Evolutionary conservation across 2,888 invertebrate genomes (phyloP), one percentile per base, ranked within the genome.

Genomic region (Microctonus brassicae): DNA sequence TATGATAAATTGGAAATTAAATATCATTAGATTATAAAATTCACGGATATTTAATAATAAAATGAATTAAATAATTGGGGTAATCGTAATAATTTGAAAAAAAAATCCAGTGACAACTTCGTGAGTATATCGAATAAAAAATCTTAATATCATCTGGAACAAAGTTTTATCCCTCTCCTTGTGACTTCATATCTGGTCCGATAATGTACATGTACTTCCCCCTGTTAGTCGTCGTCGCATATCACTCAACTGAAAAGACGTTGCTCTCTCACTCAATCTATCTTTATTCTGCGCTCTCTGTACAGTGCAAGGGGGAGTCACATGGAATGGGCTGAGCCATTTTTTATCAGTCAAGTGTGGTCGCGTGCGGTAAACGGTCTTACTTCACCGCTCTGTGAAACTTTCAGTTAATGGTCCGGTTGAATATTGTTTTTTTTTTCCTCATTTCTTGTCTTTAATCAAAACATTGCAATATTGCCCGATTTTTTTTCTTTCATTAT

Each of bases 341-440:
- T 72, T 77, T 75, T 85, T 84, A 86, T 86, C 85, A 87, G 86
- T 86, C 83, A 86, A 84, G 82, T 80, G 80, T 82, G 80, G 83
- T 79, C 82, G 80, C 80, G 80, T 80, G 83, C 76, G 77, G 77
- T 76, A 81, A 78, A 78, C 84, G 77, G 81, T 82, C 77, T 74
- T 71, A 17, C 7, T 57, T 55, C 52, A 52, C 33, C 24, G 52
- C 58, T 65, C 53, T 42, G 17, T 57, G 24, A 47, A 66, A 61
- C 39, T 70, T 70, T 33, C 61, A 42, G 57, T 74, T 55, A 34
- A 58, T 57, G 20, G 33, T 36, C 55, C 52, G 24, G 13, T 13
- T 57, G 29, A 9, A 20, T 64, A n/a, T n/a, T 39, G 17, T 29
- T 64, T 2, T 47, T 13, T n/a, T 7, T 57, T 34, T 29, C 24